Evolutionary conservation across 1,140 invertebrate species (phyloP), one percentile per base, ranked within the genome.

Genomic region (Tetramorium simillimum): DNA sequence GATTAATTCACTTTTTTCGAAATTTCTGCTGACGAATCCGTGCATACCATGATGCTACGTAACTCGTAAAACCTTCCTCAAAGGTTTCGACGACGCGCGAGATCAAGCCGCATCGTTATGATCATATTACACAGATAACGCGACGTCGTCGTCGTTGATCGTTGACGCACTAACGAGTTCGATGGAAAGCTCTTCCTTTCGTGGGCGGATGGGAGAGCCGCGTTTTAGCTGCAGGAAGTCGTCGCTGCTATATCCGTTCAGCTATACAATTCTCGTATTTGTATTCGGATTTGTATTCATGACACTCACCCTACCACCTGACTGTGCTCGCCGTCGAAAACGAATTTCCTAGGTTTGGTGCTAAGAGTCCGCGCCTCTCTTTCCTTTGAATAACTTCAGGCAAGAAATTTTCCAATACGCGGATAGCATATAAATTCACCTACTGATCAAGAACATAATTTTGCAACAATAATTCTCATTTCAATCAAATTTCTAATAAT

Each of bases 251-350:
- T 80, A 80, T 80, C 77, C 62, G 77, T 80, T 69, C 33, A n/a
- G 9, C 62, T 80, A 24, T 80, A 80, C 46, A 69, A 65, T n/a
- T 46, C 28, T 80, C 16, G 28, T 80, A 80, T 67, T 80, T 80
- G 76, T 80, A 67, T 51, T 53, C n/a, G 62, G 63, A 69, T 80
- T 80, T 80, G 77, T 80, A 80, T 80, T 80, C 77, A 80, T 69
- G 63, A 24, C 77, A 33, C n/a, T 53, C 46, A 21, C 28, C 63
- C 63, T 43, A 40, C 62, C 33, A 69, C 28, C 46, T 28, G 40
- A 10, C 76, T 3, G n/a, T n/a, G 1, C 28, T n/a, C 76, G 28
- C 60, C n/a, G 43, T 46, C 28, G 37, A 65, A 53, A 73, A 53
- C 28, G 37, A 77, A 77, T 80, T 69, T 69, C 16, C 28, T 80